Conservation (phyloP, 92 coral and sea anemone species). For the Heteractis magnifica region DNA sequence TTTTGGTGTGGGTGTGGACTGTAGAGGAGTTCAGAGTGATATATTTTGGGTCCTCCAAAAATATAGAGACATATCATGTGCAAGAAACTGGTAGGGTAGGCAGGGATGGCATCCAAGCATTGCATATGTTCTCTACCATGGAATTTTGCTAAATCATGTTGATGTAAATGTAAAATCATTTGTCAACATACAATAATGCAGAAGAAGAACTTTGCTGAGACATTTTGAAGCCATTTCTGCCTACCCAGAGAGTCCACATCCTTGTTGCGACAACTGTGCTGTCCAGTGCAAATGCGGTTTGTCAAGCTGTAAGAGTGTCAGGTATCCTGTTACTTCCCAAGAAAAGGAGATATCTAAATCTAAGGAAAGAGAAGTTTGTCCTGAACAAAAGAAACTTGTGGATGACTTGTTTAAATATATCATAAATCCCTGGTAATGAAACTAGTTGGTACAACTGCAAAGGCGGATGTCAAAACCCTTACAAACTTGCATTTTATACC, state of each 20-base stretch:
- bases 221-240: slow-evolving; percentile 16
- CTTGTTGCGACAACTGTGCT: slow-evolving; percentile 59
- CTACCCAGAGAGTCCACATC: slow-evolving; percentile 23
- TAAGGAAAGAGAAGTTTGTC: slow-evolving; percentile 30
- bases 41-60: slow-evolving; percentile 24
- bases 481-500: slow-evolving; percentile 40
- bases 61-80: slow-evolving; percentile 14
- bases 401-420: slow-evolving; percentile 36
- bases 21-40: slow-evolving; percentile 14
- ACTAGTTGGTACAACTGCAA: slow-evolving; percentile 47
- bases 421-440: slow-evolving; percentile 49
- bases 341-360: not conserved
- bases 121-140: slow-evolving; percentile 4
- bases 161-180: slow-evolving; percentile 9
- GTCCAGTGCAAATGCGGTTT: slow-evolving; percentile 35
- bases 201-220: slow-evolving; percentile 16
- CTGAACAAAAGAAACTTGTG: slow-evolving; percentile 24
- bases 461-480: slow-evolving; percentile 52
- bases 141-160: slow-evolving; percentile 19
- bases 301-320: slow-evolving; percentile 15
- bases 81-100: slow-evolving; percentile 39
- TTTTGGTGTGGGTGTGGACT: slow-evolving; percentile 33
- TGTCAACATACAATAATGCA: slow-evolving; percentile 19
- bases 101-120: slow-evolving; percentile 11
- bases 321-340: too few relatives aligned